Base-by-base conservation (phyloP, 2,888 invertebrate species). In the Drosophila formosana region DNA sequence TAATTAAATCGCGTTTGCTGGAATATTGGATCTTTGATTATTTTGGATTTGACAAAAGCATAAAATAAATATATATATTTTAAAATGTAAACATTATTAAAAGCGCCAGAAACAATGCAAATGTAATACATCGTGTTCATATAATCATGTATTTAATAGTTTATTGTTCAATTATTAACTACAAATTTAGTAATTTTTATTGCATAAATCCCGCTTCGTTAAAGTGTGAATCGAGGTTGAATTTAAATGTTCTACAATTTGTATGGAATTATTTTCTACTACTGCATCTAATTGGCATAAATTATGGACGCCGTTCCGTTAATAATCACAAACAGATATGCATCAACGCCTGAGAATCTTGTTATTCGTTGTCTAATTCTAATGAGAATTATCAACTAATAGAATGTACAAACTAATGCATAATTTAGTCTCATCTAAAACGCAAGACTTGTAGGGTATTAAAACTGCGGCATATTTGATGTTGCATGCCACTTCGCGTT, bases 391-490 rank as follows among this genome's bases (percentile, higher is more conserved):
- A 56, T 56, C 9, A 2, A 13, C 26, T 18, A 56, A 56, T 4
- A 18, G 32, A 23, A 7, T 32, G 28, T 39, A 37, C n/a, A 13
- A 46, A 25, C 51, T 47, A 41, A 47, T 55, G 72, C 30, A 58
- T 72, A 47, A 41, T 43, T 45, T 11, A 4, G 26, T 5, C 18
- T 32, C 32, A 25, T 25, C n/a, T 30, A 49, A 49, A 45, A 32
- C 7, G 18, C 41, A 43, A 55, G 28, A 28, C 30, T 51, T 57
- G 8, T 41, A 75, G 75, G n/a, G 79, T 78, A 78, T 78, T 11
- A 47, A 41, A 56, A 28, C 32, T 47, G 69, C 61, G 66, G 52
- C 66, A 45, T 34, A 28, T 57, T 37, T 37, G 56, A 57, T 26
- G 39, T 25, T 47, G 25, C 46, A 46, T 53, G 28, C 37, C 28